These are phyloP conservation scores for Eretmochelys imbricata DNA, from an alignment of 2,113 vertebrate species.

Conservation along the genomic window DNA sequence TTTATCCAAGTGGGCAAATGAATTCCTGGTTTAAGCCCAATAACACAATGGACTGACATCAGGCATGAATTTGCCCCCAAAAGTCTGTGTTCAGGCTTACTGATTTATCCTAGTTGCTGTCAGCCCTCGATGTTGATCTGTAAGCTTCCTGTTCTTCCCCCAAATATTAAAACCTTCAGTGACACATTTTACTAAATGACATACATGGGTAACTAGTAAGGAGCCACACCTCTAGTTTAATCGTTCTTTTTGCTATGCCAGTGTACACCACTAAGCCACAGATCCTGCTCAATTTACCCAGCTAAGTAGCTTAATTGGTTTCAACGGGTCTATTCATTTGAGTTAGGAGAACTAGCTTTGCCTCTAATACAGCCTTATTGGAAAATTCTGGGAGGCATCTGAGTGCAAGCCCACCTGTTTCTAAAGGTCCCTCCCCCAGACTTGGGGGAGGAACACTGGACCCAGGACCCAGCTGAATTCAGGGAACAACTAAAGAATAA, in stretches of 20 bases:
- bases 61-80: not conserved
- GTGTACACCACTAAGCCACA: not conserved
- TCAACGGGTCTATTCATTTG: rapidly evolving
- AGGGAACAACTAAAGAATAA: too few relatives aligned
- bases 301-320: not conserved
- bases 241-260: not conserved
- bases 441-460: too few relatives aligned
- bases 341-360: not conserved
- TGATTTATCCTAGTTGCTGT: not conserved
- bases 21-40: not conserved
- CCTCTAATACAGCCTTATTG: not conserved
- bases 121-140: not conserved
- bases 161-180: not conserved
- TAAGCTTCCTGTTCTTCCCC: not conserved
- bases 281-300: not conserved
- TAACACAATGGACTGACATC: not conserved
- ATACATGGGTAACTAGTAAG: not conserved
- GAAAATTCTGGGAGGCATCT: too few relatives aligned
- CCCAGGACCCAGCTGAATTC: too few relatives aligned
- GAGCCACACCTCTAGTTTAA: not conserved
- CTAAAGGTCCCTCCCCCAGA: too few relatives aligned
- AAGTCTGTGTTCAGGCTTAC: not conserved
- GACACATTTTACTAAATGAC: not conserved
- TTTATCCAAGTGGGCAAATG: not conserved
- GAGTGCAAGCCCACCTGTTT: too few relatives aligned